These are phyloP conservation scores for Polia nebulosa DNA, from an alignment of 2,888 invertebrate genomes.

Conservation along the genomic window DNA sequence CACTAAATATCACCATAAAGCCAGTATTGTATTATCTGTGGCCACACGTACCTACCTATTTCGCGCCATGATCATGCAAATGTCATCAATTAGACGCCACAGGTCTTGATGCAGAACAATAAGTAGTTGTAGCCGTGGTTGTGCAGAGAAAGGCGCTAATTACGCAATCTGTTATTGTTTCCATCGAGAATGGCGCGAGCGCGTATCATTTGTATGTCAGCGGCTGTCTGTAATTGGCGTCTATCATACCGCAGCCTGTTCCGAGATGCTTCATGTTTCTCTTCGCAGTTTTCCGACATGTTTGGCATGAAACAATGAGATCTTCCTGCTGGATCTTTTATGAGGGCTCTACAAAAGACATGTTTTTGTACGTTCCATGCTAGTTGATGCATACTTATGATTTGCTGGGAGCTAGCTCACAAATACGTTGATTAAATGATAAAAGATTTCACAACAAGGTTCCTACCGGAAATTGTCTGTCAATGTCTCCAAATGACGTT, in stretches of 20 bases:
- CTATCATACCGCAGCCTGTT: slow-evolving; percentile 31
- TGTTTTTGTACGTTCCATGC: slow-evolving; percentile 21
- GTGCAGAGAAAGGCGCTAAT: slow-evolving; percentile 56
- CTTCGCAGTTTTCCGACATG: slow-evolving; percentile 34
- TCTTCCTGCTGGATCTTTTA: slow-evolving; percentile 34
- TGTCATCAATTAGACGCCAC: slow-evolving; percentile 42
- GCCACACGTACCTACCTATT: too few relatives aligned
- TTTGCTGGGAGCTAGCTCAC: slow-evolving; percentile 9
- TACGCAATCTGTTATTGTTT: slow-evolving; percentile 59
- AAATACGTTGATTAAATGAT: not conserved
- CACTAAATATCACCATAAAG: not conserved
- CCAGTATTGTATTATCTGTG: too few relatives aligned
- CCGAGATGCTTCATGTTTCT: slow-evolving; percentile 27
- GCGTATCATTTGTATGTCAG: slow-evolving; percentile 58
- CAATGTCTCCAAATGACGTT: too few relatives aligned
- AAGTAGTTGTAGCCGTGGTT: slow-evolving; percentile 16
- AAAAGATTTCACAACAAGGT: not conserved
- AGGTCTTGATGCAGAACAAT: slow-evolving; percentile 48
- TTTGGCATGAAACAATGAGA: slow-evolving; percentile 31
- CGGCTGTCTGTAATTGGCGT: slow-evolving; percentile 52
- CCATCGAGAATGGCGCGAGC: slow-evolving; percentile 37
- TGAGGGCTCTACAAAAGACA: slow-evolving; percentile 4
- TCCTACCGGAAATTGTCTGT: not conserved
- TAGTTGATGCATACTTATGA: slow-evolving; percentile 6
- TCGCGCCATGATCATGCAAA: slow-evolving; percentile 44